A percentile compares a stretch with the other conserved stretches of the same genome.
Evolutionary conservation across 64 coral and sea anemone genomes (phyloP).

Genomic region (Dendrophyllia cribrosa): DNA sequence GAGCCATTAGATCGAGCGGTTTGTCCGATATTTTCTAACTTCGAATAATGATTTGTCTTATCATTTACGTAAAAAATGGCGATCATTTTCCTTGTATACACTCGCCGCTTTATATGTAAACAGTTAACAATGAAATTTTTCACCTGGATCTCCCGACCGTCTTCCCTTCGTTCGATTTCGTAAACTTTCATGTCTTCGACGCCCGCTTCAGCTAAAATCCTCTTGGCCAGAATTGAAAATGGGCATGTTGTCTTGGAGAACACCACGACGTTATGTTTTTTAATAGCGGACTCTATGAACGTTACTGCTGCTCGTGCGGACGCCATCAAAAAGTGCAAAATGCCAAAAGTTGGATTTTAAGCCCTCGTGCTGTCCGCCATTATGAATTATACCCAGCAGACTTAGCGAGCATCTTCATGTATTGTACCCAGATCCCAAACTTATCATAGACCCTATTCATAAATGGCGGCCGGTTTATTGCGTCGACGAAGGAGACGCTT

Average conservation of each 20-base stretch:
- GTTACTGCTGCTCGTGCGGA: slow-evolving; percentile 9
- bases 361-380: neutral
- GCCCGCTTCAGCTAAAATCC: slow-evolving; percentile 76
- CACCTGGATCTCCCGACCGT: slow-evolving; percentile 82
- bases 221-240: slow-evolving; percentile 86
- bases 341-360: no score
- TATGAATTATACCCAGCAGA: neutral
- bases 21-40: no score
- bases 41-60: no score
- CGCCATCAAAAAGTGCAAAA: neutral
- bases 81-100: no score
- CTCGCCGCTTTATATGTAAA: no score
- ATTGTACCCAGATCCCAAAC: neutral
- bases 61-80: no score
- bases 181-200: slow-evolving; percentile 85
- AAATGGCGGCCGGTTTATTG: no score
- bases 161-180: slow-evolving; percentile 78
- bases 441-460: no score
- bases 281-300: slow-evolving; percentile 68
- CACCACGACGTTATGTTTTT: slow-evolving; percentile 75
- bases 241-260: slow-evolving; percentile 91
- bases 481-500: no score
- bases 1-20: no score
- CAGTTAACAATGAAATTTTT: neutral
- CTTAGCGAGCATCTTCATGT: neutral